phyloP scores from a whole-genome alignment of 2,797 vertebrate species.

The Paedocypris micromegethes region DNA sequence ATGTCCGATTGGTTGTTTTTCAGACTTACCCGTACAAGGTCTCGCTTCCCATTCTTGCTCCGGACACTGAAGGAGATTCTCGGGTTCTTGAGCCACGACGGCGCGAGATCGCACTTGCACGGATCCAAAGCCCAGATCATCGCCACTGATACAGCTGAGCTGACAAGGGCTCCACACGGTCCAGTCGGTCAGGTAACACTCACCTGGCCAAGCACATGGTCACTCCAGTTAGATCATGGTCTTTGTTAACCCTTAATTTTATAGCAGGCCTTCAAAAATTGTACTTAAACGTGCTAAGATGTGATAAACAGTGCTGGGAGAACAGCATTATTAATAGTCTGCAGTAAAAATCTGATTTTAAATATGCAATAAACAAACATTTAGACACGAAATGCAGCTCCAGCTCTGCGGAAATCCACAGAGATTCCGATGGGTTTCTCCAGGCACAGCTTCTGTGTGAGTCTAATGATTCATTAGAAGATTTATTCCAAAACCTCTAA shows the following conservation, averaged over 20 bases:
- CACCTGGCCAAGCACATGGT: conserved; percentile 66
- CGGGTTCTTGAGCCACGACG: conserved; percentile 86
- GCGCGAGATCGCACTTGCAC: conserved; percentile 89
- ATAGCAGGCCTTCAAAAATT: no score
- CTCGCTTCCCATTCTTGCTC: conserved; percentile 87
- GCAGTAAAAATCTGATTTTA: neutral
- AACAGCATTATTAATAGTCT: neutral
- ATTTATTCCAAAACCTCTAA: conserved; percentile 4
- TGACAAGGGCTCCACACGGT: conserved; percentile 89
- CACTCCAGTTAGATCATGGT: neutral
- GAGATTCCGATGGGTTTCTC: neutral
- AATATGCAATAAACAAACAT: neutral
- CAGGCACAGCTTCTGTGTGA: neutral
- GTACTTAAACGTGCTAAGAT: neutral
- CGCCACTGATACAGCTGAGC: conserved; percentile 82
- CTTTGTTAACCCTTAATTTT: neutral
- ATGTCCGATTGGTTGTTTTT: neutral
- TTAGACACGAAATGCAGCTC: neutral
- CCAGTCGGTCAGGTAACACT: conserved; percentile 95
- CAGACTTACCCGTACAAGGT: conserved; percentile 75
- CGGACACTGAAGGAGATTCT: conserved; percentile 89
- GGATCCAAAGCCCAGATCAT: conserved; percentile 87
- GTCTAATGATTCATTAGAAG: conserved; percentile 14
- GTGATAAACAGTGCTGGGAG: neutral
- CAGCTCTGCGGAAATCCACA: neutral